Evolutionary conservation across 2,888 invertebrate species (phyloP), one percentile per base, ranked within the genome.

Genomic region (Molanna angustata): DNA sequence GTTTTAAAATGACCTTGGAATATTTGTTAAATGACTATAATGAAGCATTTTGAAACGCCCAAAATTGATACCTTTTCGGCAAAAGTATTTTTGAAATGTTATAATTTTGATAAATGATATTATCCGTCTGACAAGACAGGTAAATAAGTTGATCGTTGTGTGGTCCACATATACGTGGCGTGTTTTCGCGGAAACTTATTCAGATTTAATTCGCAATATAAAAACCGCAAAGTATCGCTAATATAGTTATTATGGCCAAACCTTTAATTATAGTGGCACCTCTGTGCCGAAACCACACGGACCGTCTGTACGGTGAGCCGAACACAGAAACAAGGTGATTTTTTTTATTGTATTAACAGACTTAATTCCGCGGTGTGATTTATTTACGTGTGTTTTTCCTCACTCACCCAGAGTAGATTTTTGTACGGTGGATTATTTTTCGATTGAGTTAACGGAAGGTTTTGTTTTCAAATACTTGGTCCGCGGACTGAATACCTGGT

Each of bases 201-300:
- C 40, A 31, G 40, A 42, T 46, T 49, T 46, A 27, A 41, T 43
- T 56, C 52, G 14, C 43, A 39, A 44, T 44, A 46, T 49, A 39
- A 45, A 43, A 32, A 57, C 57, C 57, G 57, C 57, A 57, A 57
- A 57, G 50, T 51, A 57, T 49, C 54, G 49, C 57, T 57, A 57
- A 57, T 57, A 57, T 50, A 57, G 57, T 54, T 46, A 57, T 57
- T 57, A 57, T n/a, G 40, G 47, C 22, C 22, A 37, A 51, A 51
- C 57, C 57, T 46, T 54, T 54, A 57, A 57, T 57, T 57, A 57
- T 46, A 35, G 43, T 50, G 57, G 51, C 57, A 57, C 57, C 57
- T 57, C 42, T 14, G 22, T 20, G 4, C 11, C 27, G 6, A 20
- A 41, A 14, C 41, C 41, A 18, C 21, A 14, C 41, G 21, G 9